These are phyloP conservation scores for Philereme transversata DNA, from an alignment of 2,888 invertebrate genomes.

Conservation along the genomic window DNA sequence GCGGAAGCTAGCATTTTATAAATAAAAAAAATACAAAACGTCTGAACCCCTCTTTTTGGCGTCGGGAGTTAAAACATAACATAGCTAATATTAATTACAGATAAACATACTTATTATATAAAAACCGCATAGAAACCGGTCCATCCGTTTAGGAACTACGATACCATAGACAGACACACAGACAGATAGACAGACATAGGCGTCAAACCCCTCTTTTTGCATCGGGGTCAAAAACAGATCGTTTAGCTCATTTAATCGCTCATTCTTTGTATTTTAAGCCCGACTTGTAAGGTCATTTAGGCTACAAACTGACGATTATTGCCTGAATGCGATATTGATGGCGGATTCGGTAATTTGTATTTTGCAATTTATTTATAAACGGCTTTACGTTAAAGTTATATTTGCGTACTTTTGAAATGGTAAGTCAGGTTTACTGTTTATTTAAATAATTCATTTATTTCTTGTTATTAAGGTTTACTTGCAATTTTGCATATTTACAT, in stretches of 20 bases:
- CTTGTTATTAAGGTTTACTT: conserved; percentile 15
- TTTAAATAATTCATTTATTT: conserved; percentile 31
- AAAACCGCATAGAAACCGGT: no score
- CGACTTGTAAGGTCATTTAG: conserved; percentile 60
- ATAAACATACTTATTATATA: no score
- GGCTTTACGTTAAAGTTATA: conserved; percentile 51
- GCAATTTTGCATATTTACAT: background rate
- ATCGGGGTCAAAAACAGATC: no score
- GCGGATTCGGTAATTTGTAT: conserved; percentile 74
- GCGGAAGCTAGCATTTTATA: no score
- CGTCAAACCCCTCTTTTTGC: no score
- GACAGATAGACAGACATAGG: no score
- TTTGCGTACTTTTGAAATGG: conserved; percentile 30
- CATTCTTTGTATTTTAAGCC: conserved; percentile 39
- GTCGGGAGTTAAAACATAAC: no score
- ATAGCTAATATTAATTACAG: no score
- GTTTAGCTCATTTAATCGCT: conserved; percentile 10
- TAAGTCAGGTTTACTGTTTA: conserved; percentile 29
- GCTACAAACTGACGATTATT: conserved; percentile 78
- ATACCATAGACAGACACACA: no score
- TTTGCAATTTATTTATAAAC: conserved; percentile 61
- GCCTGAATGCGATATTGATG: conserved; percentile 72
- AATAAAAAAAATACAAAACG: no score
- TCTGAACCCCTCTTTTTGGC: no score
- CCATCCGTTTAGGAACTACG: no score